Evolutionary conservation across 2,888 invertebrate species (phyloP).

Genomic region (Eilema sororculum): DNA sequence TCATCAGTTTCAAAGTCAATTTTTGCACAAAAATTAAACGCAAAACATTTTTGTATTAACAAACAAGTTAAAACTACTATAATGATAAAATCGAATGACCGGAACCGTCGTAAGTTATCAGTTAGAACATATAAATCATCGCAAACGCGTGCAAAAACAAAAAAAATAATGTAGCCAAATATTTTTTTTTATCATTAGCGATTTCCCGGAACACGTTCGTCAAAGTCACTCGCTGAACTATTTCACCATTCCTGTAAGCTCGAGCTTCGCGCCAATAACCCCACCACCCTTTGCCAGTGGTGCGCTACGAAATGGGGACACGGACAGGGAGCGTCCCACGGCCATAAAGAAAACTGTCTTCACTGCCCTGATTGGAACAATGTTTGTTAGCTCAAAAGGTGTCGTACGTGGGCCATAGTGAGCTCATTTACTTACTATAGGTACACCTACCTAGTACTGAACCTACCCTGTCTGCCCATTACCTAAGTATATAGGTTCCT

Average conservation of each 20-base stretch:
- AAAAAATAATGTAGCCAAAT: not conserved
- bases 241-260: constrained; percentile 70
- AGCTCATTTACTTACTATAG: constrained; percentile 31
- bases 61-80: not conserved
- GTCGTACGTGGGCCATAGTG: constrained; percentile 50
- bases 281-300: constrained; percentile 75
- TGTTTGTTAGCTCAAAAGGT: constrained; percentile 72
- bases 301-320: constrained; percentile 77
- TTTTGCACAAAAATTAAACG: constrained; percentile 20
- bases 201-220: constrained; percentile 62
- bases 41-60: constrained; percentile 29
- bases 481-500: not conserved
- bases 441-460: not conserved
- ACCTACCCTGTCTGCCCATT: too few relatives aligned
- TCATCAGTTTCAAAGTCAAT: constrained; percentile 23
- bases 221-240: constrained; percentile 65
- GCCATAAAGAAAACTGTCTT: constrained; percentile 85
- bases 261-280: constrained; percentile 61
- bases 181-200: constrained; percentile 22
- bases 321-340: constrained; percentile 83
- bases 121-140: not conserved
- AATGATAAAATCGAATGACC: not conserved
- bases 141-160: not conserved
- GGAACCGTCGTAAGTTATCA: not conserved
- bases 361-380: constrained; percentile 78